Percentiles rank a stretch among this genome's conserved stretches.
phyloP scores from a whole-genome alignment of 2,797 vertebrate genomes.

The Spheniscus humboldti region DNA sequence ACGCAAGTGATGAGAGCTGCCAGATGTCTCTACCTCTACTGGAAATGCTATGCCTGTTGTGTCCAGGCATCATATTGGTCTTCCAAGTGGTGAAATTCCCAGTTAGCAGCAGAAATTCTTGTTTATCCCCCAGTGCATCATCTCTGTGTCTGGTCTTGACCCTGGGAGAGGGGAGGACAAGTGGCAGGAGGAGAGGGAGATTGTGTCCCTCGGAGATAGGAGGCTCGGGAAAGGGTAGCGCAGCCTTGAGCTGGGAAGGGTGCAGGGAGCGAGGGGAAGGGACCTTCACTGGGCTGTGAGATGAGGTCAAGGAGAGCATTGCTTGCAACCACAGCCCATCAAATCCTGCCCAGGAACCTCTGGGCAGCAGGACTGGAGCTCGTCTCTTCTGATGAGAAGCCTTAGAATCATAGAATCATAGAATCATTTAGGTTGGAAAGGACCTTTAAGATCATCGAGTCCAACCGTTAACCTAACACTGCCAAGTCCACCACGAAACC shows the following conservation, averaged over 20 bases:
- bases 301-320: background rate
- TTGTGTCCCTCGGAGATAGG: fast-evolving
- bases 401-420: background rate
- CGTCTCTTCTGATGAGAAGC: background rate
- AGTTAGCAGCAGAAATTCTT: background rate
- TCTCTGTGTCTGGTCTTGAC: background rate
- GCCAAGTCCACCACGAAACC: background rate
- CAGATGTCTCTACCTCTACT: background rate
- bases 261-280: background rate
- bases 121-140: background rate
- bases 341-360: background rate
- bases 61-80: background rate
- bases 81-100: background rate
- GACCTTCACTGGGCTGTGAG: background rate
- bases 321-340: background rate
- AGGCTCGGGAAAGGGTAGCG: background rate
- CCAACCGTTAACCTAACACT: background rate
- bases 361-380: background rate
- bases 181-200: background rate
- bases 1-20: background rate
- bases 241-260: background rate
- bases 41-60: background rate
- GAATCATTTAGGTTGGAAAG: background rate
- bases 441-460: background rate
- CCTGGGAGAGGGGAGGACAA: background rate